Evolutionary conservation across 2,888 invertebrate species (phyloP).

Genomic region (Hartigia nigra): DNA sequence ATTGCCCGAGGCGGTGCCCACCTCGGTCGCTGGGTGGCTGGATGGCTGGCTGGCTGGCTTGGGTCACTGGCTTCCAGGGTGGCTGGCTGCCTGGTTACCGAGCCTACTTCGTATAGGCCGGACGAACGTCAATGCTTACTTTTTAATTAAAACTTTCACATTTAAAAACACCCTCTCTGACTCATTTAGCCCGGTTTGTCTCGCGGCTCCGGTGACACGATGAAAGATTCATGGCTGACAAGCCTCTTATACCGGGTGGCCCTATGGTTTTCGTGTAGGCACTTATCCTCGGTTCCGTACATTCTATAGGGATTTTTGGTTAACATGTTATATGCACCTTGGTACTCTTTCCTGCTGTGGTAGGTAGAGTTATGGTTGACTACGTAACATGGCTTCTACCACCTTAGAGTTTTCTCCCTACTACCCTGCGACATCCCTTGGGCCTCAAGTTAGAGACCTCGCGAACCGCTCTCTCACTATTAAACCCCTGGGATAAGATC

Average conservation of each 20-base stretch:
- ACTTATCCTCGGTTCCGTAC: neutral
- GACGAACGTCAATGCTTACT: constrained; percentile 44
- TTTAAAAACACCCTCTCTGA: constrained; percentile 21
- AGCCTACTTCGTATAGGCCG: constrained; percentile 27
- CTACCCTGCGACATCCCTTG: constrained; percentile 34
- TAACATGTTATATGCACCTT: neutral
- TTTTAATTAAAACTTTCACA: constrained; percentile 52
- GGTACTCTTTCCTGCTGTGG: neutral
- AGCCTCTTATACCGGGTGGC: neutral
- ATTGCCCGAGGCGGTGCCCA: constrained; percentile 28
- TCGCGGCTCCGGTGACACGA: constrained; percentile 1
- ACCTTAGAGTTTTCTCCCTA: neutral
- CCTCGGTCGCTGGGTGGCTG: neutral
- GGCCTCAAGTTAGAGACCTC: constrained; percentile 47
- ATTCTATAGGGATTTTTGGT: neutral
- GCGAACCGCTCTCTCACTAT: constrained; percentile 48
- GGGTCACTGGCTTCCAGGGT: neutral
- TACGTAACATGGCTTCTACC: neutral
- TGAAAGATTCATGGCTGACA: neutral
- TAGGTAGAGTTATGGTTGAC: neutral
- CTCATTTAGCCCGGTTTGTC: constrained; percentile 7
- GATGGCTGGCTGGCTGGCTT: neutral
- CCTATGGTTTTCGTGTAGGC: neutral
- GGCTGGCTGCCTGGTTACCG: neutral
- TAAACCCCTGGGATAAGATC: constrained; percentile 60